These are phyloP conservation scores for Paragorgia papillata DNA, from an alignment of 92 coral and sea anemone species.

Conservation along the genomic window DNA sequence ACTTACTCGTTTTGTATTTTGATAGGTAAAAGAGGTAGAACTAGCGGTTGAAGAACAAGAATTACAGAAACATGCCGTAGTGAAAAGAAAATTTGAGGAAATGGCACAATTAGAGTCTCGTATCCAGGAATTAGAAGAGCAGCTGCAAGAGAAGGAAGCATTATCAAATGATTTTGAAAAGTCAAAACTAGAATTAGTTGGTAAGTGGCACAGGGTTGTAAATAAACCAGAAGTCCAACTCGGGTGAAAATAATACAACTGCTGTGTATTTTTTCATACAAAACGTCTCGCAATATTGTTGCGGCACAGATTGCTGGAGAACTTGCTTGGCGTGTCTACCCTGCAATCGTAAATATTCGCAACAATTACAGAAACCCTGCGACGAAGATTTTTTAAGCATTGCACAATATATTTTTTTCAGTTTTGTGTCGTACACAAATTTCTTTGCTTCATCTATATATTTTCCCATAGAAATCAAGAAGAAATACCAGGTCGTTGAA, in stretches of 20 bases:
- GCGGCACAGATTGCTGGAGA: too few species aligned
- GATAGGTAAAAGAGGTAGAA: conserved; percentile 84
- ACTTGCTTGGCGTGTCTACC: too few species aligned
- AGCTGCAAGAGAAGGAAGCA: conserved; percentile 50
- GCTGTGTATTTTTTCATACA: too few species aligned
- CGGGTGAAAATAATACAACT: too few species aligned
- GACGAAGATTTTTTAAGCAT: too few species aligned
- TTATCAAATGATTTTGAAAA: conserved; percentile 62
- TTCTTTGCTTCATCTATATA: too few species aligned
- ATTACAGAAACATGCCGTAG: conserved; percentile 92
- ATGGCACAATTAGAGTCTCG: conserved; percentile 70
- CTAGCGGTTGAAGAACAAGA: conserved; percentile 98
- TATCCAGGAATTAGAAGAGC: conserved; percentile 62
- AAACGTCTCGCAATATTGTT: too few species aligned
- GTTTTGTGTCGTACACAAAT: too few species aligned
- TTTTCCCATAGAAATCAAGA: conserved; percentile 76
- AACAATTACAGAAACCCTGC: too few species aligned
- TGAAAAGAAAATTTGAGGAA: conserved; percentile 92
- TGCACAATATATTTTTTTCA: too few species aligned
- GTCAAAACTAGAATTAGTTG: conserved; percentile 12
- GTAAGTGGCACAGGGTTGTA: conserved; percentile 3
- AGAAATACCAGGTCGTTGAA: conserved; percentile 64
- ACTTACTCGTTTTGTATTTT: conserved; percentile 23
- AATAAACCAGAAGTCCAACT: conserved; percentile 47
- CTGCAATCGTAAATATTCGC: too few species aligned